Evolutionary conservation across 2,113 vertebrate species (phyloP), one percentile per base, ranked within the genome.

Genomic region (Upupa epops): DNA sequence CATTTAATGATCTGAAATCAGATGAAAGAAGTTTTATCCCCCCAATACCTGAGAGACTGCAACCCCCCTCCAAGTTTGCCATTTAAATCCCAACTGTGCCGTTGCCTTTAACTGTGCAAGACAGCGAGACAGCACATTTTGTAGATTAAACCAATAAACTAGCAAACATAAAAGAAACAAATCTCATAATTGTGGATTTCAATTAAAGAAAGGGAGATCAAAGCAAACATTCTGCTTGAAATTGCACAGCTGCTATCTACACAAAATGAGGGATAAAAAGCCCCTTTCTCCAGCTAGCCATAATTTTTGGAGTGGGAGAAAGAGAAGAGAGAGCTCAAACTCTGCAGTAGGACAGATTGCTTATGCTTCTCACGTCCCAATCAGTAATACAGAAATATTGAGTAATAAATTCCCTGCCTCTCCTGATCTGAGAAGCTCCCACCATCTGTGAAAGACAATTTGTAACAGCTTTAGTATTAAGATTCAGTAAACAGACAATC

Each of bases 121-220:
- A 97, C 97, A 97, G 97, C 97, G 96, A 98, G 96, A 96, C 96
- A 97, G 96, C 97, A 97, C 97, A 97, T 98, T 98, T 97, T 97
- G 97, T 95, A 97, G 97, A 98, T 98, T 98, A 98, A 98, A 97
- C 97, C 97, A 98, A 98, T 98, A 98, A 98, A 98, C 96, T 95
- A 89, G 49, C 93, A 98, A 97, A 97, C 98, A 97, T 98, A 97
- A 98, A 98, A 97, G 96, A 97, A 97, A 97, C 97, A 98, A 98
- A 98, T 98, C 97, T 98, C 97, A 98, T 98, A 98, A 98, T 98
- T 98, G 98, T 96, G 93, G 96, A 97, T 98, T 98, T 98, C 98
- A 98, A 98, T 98, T 98, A 98, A 98, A 98, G 97, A 92, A 97
- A 98, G 88, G 84, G 96, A 92, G 97, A 98, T 98, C 97, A 98